These are phyloP conservation scores for Apis laboriosa DNA, from an alignment of 1,140 invertebrate genomes.

Conservation along the genomic window DNA sequence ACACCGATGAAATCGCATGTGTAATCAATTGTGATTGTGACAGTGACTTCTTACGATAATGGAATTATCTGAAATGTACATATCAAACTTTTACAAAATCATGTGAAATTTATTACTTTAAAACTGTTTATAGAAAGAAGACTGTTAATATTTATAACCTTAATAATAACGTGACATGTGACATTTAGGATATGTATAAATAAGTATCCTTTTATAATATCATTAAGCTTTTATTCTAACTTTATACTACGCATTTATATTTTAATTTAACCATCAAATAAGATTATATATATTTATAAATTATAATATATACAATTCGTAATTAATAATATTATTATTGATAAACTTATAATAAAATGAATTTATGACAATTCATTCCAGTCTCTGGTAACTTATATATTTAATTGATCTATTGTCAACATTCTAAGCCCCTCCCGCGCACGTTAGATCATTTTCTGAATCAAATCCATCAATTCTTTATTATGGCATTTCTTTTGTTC, in stretches of 20 bases:
- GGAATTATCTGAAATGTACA: slow-evolving; percentile 14
- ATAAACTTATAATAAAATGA: neutral
- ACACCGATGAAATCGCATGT: neutral
- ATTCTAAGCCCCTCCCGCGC: neutral
- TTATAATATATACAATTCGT: neutral
- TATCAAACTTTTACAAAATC: neutral
- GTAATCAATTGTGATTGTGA: slow-evolving; percentile 11
- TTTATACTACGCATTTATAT: neutral
- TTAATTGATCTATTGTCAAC: slow-evolving; percentile 11
- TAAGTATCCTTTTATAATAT: slow-evolving; percentile 33
- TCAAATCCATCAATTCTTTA: slow-evolving; percentile 27
- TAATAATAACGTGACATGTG: slow-evolving; percentile 12
- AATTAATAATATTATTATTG: neutral
- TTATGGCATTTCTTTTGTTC: slow-evolving; percentile 6
- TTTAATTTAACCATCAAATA: neutral
- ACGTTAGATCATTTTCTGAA: slow-evolving; percentile 25
- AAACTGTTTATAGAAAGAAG: neutral
- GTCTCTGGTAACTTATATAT: neutral
- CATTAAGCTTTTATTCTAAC: neutral
- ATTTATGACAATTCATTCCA: neutral
- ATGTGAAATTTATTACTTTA: neutral
- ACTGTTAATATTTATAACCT: slow-evolving; percentile 1
- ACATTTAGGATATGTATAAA: neutral
- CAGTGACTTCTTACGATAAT: slow-evolving; percentile 1
- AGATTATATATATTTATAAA: neutral